A percentile compares a stretch with the other conserved stretches of the same genome.
phyloP scores from a whole-genome alignment of 2,113 vertebrate species.

The Myiozetetes cayanensis region DNA sequence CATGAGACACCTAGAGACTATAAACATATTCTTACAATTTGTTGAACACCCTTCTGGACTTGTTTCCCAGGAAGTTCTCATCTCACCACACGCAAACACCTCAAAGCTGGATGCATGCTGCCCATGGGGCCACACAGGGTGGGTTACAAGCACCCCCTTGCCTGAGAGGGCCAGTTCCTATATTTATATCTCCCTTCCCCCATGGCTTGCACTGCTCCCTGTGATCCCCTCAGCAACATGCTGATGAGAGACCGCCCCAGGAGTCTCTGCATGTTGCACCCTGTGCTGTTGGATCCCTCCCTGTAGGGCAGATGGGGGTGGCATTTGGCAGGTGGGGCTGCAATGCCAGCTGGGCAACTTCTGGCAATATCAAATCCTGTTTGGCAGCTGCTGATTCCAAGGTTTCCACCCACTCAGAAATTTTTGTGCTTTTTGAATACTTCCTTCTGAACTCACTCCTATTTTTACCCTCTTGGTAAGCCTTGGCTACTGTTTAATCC shows the following conservation, averaged over 20 bases:
- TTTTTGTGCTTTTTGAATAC: fast-evolving
- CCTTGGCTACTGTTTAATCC: background rate
- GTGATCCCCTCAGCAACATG: fast-evolving
- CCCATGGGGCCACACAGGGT: fast-evolving
- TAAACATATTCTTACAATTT: background rate
- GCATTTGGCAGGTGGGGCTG: fast-evolving
- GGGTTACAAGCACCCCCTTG: background rate
- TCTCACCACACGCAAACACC: background rate
- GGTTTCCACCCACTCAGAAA: background rate
- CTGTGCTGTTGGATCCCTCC: fast-evolving
- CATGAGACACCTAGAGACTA: background rate
- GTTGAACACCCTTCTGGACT: background rate
- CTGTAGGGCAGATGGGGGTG: background rate
- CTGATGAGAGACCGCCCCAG: background rate
- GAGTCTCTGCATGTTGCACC: no score
- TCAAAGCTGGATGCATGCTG: background rate
- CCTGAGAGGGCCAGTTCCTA: background rate
- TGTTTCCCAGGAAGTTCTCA: background rate
- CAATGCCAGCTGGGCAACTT: background rate
- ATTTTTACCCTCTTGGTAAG: background rate
- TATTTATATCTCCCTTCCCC: fast-evolving
- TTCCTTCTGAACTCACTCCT: background rate
- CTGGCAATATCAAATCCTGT: background rate
- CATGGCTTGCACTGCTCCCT: background rate
- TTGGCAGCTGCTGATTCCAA: background rate